Evolutionary conservation across 2,888 invertebrate genomes (phyloP).

Genomic region (Aporophyla lueneburgensis): DNA sequence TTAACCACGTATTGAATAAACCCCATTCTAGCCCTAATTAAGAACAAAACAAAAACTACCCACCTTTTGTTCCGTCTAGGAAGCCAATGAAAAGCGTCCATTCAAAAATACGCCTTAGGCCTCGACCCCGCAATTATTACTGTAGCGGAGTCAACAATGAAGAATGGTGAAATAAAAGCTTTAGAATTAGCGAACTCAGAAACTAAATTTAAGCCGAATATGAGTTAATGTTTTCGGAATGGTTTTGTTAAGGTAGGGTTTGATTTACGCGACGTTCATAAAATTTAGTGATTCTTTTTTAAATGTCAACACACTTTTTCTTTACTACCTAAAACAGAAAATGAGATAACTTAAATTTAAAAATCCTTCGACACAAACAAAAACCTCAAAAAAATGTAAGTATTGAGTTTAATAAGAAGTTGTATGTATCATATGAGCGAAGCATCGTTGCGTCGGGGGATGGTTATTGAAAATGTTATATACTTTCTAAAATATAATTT

Average conservation of each 20-base stretch:
- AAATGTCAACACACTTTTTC: fast-evolving
- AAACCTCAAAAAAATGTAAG: no score
- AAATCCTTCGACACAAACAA: no score
- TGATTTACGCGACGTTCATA: constrained; percentile 4
- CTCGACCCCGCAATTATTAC: constrained; percentile 72
- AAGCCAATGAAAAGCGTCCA: constrained; percentile 67
- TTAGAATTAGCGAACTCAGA: constrained; percentile 62
- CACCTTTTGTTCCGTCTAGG: constrained; percentile 74
- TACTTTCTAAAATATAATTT: no score
- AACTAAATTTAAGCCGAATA: constrained; percentile 62
- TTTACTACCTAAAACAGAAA: not conserved
- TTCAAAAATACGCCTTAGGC: constrained; percentile 74
- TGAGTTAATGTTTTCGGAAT: constrained; percentile 54
- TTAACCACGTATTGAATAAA: constrained; percentile 51
- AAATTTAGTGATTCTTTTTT: not conserved
- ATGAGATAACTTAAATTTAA: no score
- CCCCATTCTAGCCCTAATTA: constrained; percentile 69
- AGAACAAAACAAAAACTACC: constrained; percentile 73
- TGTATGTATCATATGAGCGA: no score
- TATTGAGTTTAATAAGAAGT: no score
- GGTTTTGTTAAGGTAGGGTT: constrained; percentile 31
- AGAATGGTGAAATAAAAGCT: constrained; percentile 70
- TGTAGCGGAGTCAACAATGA: constrained; percentile 75
- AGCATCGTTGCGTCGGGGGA: no score
- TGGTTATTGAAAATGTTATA: no score